Evolutionary conservation across 1,140 invertebrate species (phyloP).

Genomic region (Diorhabda elongata): DNA sequence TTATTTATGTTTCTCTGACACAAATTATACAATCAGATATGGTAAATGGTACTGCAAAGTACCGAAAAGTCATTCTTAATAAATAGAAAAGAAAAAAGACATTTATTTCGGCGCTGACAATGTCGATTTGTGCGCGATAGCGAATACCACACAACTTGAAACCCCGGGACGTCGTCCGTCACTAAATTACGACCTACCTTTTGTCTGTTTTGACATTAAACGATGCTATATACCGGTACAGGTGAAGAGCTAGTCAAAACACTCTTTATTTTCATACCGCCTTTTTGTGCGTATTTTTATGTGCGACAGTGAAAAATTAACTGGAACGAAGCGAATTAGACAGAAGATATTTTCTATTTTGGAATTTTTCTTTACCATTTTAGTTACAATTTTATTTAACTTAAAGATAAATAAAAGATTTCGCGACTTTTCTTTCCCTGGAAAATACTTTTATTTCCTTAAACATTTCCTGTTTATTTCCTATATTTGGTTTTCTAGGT

Average conservation of each 20-base stretch:
- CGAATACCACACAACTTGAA: slow-evolving; percentile 31
- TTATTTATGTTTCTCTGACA: too few relatives aligned
- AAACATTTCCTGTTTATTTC: too few relatives aligned
- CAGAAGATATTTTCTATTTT: too few relatives aligned
- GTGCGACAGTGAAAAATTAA: neutral
- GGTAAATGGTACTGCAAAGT: neutral
- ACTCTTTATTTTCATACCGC: slow-evolving; percentile 19
- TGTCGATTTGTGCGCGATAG: slow-evolving; percentile 27
- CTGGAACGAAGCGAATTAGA: neutral
- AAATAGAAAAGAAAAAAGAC: slow-evolving; percentile 29
- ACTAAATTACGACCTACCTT: slow-evolving; percentile 11
- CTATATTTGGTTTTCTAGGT: too few relatives aligned
- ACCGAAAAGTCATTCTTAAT: slow-evolving; percentile 24
- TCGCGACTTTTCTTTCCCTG: too few relatives aligned
- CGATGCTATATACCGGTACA: slow-evolving; percentile 29
- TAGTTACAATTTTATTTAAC: too few relatives aligned
- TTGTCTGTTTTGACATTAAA: slow-evolving; percentile 30
- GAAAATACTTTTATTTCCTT: too few relatives aligned
- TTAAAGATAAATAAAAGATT: too few relatives aligned
- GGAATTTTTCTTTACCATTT: too few relatives aligned
- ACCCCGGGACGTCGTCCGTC: slow-evolving; percentile 22
- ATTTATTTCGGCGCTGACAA: slow-evolving; percentile 32
- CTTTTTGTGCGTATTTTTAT: slow-evolving; percentile 17
- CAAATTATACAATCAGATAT: neutral
- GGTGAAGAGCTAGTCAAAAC: slow-evolving; percentile 30